Evolutionary conservation across 2,888 invertebrate species (phyloP).

Genomic region (Gibbula magus): DNA sequence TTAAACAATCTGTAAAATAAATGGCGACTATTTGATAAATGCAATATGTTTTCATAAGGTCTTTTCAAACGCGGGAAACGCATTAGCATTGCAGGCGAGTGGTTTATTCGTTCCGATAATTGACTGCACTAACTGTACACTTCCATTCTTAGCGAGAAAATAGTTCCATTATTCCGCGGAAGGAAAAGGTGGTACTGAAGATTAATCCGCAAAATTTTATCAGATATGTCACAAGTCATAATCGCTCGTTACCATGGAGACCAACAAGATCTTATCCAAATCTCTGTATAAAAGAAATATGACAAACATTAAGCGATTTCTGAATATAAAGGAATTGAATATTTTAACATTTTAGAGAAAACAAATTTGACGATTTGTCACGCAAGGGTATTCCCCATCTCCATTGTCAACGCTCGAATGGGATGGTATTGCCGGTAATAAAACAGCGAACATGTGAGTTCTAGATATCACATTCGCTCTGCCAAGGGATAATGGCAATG

Average conservation of each 20-base stretch:
- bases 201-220: background rate
- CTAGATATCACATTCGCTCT: background rate
- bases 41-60: conserved; percentile 15
- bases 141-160: background rate
- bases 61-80: background rate
- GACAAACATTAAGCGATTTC: background rate
- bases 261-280: background rate
- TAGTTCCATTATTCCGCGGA: conserved; percentile 21
- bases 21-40: conserved; percentile 18
- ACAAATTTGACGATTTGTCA: conserved; percentile 10
- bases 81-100: background rate
- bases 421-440: background rate
- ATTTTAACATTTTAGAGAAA: conserved; percentile 19
- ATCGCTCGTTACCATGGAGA: background rate
- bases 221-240: background rate
- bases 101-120: background rate
- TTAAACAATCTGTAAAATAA: conserved; percentile 13
- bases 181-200: conserved; percentile 19
- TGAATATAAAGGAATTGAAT: background rate
- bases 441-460: background rate
- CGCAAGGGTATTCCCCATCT: background rate
- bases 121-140: conserved; percentile 17
- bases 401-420: background rate
- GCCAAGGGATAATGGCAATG: background rate
- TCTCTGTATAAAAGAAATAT: background rate